A percentile compares a stretch with the other conserved stretches of the same genome.
phyloP scores from a whole-genome alignment of 2,113 vertebrate genomes.

The Pseudorhombus dupliciocellatus region DNA sequence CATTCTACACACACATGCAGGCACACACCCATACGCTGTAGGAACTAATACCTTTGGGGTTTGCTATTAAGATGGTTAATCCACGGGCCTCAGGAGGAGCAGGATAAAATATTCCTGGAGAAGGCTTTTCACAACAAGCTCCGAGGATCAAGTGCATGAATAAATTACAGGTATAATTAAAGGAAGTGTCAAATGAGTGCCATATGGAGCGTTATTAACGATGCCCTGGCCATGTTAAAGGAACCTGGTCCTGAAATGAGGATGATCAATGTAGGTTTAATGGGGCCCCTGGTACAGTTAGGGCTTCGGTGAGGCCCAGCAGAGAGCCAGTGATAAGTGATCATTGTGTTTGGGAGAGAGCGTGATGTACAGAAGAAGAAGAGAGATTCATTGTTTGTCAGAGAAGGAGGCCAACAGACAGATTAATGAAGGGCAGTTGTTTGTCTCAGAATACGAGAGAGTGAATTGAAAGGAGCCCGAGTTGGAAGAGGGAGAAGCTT shows the following conservation, averaged over 20 bases:
- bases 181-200: constrained; percentile 81
- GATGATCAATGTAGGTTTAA: constrained; percentile 79
- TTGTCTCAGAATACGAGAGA: constrained; percentile 11
- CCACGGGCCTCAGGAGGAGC: constrained; percentile 67
- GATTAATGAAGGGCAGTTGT: constrained; percentile 39
- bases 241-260: constrained; percentile 65
- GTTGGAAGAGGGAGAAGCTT: constrained; percentile 38
- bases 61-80: constrained; percentile 80
- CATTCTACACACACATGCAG: constrained; percentile 1
- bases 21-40: constrained; percentile 33
- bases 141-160: constrained; percentile 81
- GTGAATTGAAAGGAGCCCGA: constrained; percentile 25
- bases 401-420: constrained; percentile 16
- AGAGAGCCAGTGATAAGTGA: constrained; percentile 41
- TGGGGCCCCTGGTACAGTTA: constrained; percentile 64
- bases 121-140: constrained; percentile 82
- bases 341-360: constrained; percentile 18
- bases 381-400: constrained; percentile 18
- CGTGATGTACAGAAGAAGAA: constrained; percentile 37
- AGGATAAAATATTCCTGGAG: constrained; percentile 77
- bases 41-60: constrained; percentile 70
- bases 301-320: constrained; percentile 57
- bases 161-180: constrained; percentile 85
- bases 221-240: constrained; percentile 66
- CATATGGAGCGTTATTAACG: constrained; percentile 80